These are phyloP conservation scores for Oscheius sp. DNA, from an alignment of 2,888 invertebrate genomes.

Conservation along the genomic window DNA sequence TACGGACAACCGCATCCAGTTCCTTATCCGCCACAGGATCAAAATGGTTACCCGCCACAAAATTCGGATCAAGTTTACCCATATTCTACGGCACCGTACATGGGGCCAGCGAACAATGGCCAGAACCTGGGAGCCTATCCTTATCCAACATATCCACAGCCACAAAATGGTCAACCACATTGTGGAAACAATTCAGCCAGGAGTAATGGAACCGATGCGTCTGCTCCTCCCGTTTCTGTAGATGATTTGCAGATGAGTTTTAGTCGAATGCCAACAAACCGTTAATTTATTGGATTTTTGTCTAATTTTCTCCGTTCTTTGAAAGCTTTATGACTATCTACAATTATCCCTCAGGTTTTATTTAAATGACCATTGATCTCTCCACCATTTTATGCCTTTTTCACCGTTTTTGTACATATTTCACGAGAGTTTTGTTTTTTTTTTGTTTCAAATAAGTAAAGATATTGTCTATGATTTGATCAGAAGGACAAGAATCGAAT, in stretches of 20 bases:
- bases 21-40: slow-evolving; percentile 13
- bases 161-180: neutral
- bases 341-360: no score
- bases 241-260: slow-evolving; percentile 17
- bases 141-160: slow-evolving; percentile 1
- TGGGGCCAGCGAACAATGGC: neutral
- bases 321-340: no score
- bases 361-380: no score
- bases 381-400: no score
- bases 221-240: slow-evolving; percentile 19
- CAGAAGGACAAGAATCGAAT: no score
- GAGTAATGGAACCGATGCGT: neutral
- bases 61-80: neutral
- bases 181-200: neutral
- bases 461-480: no score
- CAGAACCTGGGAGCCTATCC: neutral
- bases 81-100: neutral
- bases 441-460: no score
- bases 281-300: no score
- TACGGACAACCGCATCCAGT: neutral
- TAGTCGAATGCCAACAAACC: neutral
- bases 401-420: no score
- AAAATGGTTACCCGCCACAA: neutral
- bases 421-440: no score
- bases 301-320: no score